Conservation (phyloP, 2,888 invertebrate genomes). For the Neoaliturus tenellus region DNA sequence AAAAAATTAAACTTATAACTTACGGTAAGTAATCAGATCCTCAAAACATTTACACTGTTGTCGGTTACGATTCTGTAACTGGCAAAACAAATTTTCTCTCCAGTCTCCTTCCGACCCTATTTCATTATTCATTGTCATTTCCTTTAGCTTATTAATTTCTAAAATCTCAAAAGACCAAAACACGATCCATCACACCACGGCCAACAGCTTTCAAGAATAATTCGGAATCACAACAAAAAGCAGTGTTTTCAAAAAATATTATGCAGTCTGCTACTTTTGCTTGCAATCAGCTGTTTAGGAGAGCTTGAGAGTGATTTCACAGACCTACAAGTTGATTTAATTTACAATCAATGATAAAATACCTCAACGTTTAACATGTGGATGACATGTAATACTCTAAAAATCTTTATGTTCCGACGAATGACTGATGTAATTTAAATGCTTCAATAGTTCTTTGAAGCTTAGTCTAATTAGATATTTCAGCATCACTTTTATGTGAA, state of each 20-base stretch:
- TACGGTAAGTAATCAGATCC: constrained; percentile 89
- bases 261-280: too few species aligned
- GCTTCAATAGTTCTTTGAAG: too few species aligned
- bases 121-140: constrained; percentile 53
- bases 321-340: too few species aligned
- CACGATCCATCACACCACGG: neutral
- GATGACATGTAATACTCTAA: too few species aligned
- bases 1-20: constrained; percentile 71
- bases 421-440: too few species aligned
- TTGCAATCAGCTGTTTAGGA: neutral
- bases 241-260: too few species aligned
- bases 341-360: too few species aligned
- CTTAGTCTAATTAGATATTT: too few species aligned
- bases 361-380: too few species aligned
- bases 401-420: too few species aligned
- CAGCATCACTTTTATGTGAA: too few species aligned
- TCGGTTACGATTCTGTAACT: constrained; percentile 85
- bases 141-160: neutral
- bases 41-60: constrained; percentile 85
- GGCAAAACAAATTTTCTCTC: constrained; percentile 82
- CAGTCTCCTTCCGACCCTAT: constrained; percentile 72
- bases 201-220: neutral
- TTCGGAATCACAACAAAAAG: neutral
- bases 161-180: neutral
- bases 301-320: too few species aligned